phyloP scores from a whole-genome alignment of 2,888 invertebrate genomes.

The Belgica antarctica region DNA sequence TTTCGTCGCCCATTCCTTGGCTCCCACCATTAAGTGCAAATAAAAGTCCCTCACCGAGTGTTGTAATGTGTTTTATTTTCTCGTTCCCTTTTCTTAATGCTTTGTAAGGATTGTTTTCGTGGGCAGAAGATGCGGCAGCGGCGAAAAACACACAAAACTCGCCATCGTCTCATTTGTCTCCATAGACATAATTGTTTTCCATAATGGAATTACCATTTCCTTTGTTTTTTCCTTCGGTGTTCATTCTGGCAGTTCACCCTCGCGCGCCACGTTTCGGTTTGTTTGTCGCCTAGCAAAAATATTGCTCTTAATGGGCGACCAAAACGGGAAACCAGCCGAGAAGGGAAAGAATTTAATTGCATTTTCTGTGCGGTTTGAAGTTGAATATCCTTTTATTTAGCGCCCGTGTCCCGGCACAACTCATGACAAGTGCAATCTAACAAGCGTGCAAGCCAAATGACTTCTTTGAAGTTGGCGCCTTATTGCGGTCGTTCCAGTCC shows the following conservation, averaged over 20 bases:
- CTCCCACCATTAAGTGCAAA: background rate
- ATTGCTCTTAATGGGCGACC: background rate
- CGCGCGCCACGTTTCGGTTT: conserved; percentile 11
- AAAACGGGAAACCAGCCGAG: background rate
- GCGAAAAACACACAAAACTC: conserved; percentile 25
- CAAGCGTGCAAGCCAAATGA: conserved; percentile 26
- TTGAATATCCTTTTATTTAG: background rate
- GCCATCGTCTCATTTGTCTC: conserved; percentile 39
- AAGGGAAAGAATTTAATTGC: conserved; percentile 40
- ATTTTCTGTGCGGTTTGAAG: conserved; percentile 28
- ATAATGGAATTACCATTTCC: conserved; percentile 37
- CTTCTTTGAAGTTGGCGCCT: background rate
- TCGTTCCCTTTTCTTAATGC: background rate
- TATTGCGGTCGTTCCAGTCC: background rate
- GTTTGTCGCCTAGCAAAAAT: conserved; percentile 7
- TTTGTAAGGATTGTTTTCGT: conserved; percentile 13
- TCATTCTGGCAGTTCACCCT: too few species aligned
- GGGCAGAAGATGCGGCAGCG: too few species aligned
- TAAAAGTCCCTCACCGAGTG: background rate
- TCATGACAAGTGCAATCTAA: conserved; percentile 29
- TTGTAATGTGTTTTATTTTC: conserved; percentile 10
- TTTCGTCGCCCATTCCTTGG: background rate
- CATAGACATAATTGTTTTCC: conserved; percentile 24
- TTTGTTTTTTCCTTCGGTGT: background rate
- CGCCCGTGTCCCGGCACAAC: background rate